Evolutionary conservation across 1,140 invertebrate species (phyloP).

Genomic region (Anastrepha obliqua): DNA sequence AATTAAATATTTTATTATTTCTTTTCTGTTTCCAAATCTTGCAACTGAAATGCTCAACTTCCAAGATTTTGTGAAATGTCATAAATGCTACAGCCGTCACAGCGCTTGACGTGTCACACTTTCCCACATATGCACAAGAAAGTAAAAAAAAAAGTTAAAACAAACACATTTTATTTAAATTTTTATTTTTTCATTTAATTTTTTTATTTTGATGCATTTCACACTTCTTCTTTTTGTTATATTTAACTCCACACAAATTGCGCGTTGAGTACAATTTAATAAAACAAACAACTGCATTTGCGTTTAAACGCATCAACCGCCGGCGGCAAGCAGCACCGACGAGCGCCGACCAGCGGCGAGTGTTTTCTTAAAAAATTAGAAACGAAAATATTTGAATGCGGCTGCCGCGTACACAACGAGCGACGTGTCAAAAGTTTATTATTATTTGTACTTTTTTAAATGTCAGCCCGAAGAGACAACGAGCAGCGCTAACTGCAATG

Average conservation of each 20-base stretch:
- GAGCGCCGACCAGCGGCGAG: neutral
- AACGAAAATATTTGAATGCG: constrained; percentile 33
- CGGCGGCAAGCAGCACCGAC: neutral
- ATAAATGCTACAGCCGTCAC: neutral
- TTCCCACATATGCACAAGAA: neutral
- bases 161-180: too few species aligned
- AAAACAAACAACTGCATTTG: constrained; percentile 14
- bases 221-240: neutral
- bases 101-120: neutral
- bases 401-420: neutral
- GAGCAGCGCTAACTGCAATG: neutral
- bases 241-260: constrained; percentile 25
- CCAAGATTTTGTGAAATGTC: neutral
- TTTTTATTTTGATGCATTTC: neutral
- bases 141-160: too few species aligned
- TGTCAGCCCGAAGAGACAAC: neutral
- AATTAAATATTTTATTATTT: too few species aligned
- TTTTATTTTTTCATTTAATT: neutral
- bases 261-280: neutral
- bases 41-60: neutral
- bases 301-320: neutral
- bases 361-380: constrained; percentile 47
- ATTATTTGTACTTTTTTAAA: constrained; percentile 10
- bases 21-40: too few species aligned
- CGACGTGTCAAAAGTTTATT: constrained; percentile 27